Percentiles rank a stretch among this genome's conserved stretches.
Evolutionary conservation across 2,797 vertebrate genomes (phyloP).

Genomic region (Ctenosaura bakeri): DNA sequence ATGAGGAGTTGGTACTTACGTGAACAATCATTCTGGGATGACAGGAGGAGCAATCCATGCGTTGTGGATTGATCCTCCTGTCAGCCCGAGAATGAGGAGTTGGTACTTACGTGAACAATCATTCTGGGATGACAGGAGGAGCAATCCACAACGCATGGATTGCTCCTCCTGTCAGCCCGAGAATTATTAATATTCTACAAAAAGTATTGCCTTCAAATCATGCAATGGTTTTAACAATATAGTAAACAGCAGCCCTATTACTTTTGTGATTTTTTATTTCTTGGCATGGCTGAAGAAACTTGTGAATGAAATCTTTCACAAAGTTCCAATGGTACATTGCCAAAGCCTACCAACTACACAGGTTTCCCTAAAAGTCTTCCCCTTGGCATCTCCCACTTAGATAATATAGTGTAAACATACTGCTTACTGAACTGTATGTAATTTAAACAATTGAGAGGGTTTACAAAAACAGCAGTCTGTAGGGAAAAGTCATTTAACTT

Average conservation of each 20-base stretch:
- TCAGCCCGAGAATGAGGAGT: too few species aligned
- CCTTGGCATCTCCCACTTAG: conserved; percentile 66
- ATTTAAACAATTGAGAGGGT: conserved; percentile 56
- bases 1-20: too few species aligned
- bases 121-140: too few species aligned
- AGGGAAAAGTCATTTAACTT: conserved; percentile 37
- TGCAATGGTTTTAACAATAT: conserved; percentile 21
- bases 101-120: too few species aligned
- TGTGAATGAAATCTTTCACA: conserved; percentile 52
- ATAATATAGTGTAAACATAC: conserved; percentile 54
- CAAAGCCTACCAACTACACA: conserved; percentile 58
- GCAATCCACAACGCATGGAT: too few species aligned
- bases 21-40: too few species aligned
- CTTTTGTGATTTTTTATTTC: conserved; percentile 23
- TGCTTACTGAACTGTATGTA: conserved; percentile 55
- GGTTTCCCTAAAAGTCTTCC: conserved; percentile 68
- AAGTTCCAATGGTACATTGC: conserved; percentile 43
- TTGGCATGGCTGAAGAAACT: conserved; percentile 58
- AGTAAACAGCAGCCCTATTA: conserved; percentile 38
- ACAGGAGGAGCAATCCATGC: too few species aligned
- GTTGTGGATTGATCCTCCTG: too few species aligned
- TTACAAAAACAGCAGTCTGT: conserved; percentile 69
- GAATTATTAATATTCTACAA: rapidly evolving
- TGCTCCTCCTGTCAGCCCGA: too few species aligned
- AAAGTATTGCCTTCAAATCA: not conserved